These are phyloP conservation scores for Tadarida brasiliensis DNA, from an alignment of 2,797 vertebrate species.

Conservation along the genomic window DNA sequence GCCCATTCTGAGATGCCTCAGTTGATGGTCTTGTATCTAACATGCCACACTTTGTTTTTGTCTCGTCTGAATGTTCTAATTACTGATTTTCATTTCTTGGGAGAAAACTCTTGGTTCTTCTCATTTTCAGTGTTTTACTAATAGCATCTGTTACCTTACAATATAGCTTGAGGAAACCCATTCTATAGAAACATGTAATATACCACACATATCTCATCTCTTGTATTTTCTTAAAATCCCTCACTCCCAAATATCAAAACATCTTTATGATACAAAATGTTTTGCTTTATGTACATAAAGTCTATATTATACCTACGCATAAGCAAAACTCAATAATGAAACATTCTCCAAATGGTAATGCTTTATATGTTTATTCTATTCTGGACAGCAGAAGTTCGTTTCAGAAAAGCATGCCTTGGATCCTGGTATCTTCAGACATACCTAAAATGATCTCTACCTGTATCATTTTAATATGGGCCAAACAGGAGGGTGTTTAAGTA, in stretches of 20 bases:
- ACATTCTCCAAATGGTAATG: not conserved
- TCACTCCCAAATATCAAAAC: not conserved
- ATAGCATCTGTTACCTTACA: not conserved
- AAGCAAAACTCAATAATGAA: not conserved
- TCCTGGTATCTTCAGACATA: not conserved
- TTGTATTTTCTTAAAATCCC: not conserved
- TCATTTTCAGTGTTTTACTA: not conserved
- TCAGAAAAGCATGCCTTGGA: not conserved
- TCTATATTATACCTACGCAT: not conserved
- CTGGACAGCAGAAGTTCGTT: not conserved
- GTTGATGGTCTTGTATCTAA: not conserved
- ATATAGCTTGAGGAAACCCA: not conserved
- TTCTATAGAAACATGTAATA: not conserved
- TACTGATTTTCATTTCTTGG: not conserved
- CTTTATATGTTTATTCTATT: not conserved
- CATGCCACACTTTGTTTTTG: not conserved
- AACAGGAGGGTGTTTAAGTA: accelerated
- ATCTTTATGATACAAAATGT: not conserved
- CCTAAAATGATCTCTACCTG: not conserved
- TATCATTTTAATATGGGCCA: not conserved
- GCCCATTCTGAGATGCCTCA: conserved; percentile 53
- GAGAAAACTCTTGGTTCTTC: not conserved
- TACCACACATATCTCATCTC: not conserved
- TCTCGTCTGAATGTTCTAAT: not conserved
- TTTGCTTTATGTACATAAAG: not conserved